A percentile compares a stretch with the other conserved stretches of the same genome.
phyloP scores from a whole-genome alignment of 2,888 invertebrate species.

The Margaritifera margaritifera region DNA sequence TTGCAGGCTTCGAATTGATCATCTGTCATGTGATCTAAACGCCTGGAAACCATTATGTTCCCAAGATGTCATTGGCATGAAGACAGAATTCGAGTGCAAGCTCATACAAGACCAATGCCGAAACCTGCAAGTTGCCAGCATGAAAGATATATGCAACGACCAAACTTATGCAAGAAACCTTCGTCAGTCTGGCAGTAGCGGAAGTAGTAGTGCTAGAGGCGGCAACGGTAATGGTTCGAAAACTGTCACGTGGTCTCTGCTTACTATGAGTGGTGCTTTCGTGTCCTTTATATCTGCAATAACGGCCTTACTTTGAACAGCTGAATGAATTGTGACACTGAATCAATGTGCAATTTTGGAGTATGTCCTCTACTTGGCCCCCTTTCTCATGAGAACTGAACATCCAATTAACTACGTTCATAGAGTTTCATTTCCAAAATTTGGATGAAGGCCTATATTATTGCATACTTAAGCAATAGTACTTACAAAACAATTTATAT shows the following conservation, averaged over 20 bases:
- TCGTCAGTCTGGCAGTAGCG: conserved; percentile 11
- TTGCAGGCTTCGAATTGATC: conserved; percentile 43
- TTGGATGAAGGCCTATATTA: no score
- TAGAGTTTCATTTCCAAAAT: no score
- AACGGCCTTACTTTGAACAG: neutral
- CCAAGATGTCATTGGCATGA: conserved; percentile 37
- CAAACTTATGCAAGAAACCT: conserved; percentile 27
- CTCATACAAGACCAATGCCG: conserved; percentile 46
- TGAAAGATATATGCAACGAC: conserved; percentile 41
- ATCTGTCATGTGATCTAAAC: conserved; percentile 44
- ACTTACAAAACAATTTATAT: no score
- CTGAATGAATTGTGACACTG: no score
- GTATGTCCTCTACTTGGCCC: no score
- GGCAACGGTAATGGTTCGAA: no score
- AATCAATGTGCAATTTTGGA: no score
- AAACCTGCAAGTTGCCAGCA: conserved; percentile 36
- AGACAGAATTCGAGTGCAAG: conserved; percentile 46
- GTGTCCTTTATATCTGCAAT: neutral
- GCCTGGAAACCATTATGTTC: conserved; percentile 35
- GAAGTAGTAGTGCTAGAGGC: neutral
- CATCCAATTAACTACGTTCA: no score
- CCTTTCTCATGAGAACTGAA: no score
- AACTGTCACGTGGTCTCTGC: no score
- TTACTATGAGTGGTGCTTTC: no score
- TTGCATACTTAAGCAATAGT: no score